Conservation (phyloP, 2,113 vertebrate species). For the Pachyramphus minor region DNA sequence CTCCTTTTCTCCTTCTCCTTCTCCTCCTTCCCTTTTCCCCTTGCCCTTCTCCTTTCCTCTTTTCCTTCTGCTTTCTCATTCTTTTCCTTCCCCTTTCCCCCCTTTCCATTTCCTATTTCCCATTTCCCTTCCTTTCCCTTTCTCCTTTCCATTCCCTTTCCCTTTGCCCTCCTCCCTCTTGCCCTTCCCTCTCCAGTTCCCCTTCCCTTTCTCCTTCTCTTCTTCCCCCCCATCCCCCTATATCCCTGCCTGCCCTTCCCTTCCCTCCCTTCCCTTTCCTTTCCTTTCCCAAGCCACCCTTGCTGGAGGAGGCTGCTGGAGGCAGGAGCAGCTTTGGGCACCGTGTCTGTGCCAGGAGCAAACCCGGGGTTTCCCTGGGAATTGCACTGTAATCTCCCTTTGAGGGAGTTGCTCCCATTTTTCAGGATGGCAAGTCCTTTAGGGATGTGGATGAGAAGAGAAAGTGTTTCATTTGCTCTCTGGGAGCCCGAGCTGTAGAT, state of each 20-base stretch:
- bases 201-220: neutral
- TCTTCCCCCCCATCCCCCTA: fast-evolving
- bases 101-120: fast-evolving
- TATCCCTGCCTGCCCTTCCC: no score
- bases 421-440: neutral
- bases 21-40: fast-evolving
- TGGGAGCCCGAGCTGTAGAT: constrained; percentile 21
- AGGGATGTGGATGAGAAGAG: constrained; percentile 16
- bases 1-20: neutral
- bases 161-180: neutral
- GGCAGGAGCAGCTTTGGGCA: neutral
- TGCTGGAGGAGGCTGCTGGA: neutral
- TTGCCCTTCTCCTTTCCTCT: fast-evolving
- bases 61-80: fast-evolving
- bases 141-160: no score
- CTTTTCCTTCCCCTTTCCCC: no score
- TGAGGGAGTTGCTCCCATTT: neutral
- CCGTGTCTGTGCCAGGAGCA: neutral
- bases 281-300: neutral
- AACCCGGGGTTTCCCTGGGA: neutral
- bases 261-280: neutral
- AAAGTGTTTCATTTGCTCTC: constrained; percentile 50
- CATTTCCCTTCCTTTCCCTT: neutral
- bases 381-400: neutral
- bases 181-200: neutral